A percentile compares a stretch with the other conserved stretches of the same genome.
These are phyloP conservation scores for Hypsibius dujardini DNA, from an alignment of 1,140 invertebrate genomes.

Conservation along the genomic window DNA sequence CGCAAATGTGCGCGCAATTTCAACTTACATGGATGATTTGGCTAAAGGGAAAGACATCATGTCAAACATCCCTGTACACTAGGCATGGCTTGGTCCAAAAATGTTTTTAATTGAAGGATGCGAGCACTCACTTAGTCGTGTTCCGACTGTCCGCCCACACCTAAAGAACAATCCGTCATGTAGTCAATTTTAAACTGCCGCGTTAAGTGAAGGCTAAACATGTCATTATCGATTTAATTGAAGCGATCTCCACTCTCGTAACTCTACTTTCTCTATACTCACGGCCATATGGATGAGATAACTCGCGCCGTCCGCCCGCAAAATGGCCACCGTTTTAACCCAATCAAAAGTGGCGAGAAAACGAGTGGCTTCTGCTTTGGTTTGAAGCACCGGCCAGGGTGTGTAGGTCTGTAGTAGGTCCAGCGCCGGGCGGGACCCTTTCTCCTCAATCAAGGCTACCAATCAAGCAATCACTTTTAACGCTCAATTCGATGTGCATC, in stretches of 20 bases:
- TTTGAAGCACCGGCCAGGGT: conserved; percentile 72
- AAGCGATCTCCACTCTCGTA: too few species aligned
- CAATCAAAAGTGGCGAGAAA: conserved; percentile 45
- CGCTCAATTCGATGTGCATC: too few species aligned
- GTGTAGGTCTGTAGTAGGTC: conserved; percentile 51
- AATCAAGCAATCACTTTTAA: too few species aligned
- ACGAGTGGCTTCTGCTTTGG: conserved; percentile 49
- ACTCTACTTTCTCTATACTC: neutral
- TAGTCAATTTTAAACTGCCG: too few species aligned
- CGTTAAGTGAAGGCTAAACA: too few species aligned
- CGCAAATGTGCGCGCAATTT: conserved; percentile 22
- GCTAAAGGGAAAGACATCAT: conserved; percentile 36
- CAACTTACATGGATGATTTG: conserved; percentile 64
- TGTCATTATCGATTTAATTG: too few species aligned
- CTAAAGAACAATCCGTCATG: neutral
- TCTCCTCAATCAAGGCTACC: neutral
- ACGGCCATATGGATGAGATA: conserved; percentile 83
- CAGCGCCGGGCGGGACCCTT: conserved; percentile 16
- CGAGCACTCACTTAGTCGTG: conserved; percentile 45
- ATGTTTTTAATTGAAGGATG: conserved; percentile 32
- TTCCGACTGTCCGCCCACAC: conserved; percentile 6
- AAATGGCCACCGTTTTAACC: conserved; percentile 61
- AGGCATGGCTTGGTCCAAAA: conserved; percentile 53
- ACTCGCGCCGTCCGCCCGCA: conserved; percentile 56
- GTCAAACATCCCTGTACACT: conserved; percentile 4